Base-by-base conservation (phyloP, 2,113 vertebrate species). In the Rhinoderma darwinii region DNA sequence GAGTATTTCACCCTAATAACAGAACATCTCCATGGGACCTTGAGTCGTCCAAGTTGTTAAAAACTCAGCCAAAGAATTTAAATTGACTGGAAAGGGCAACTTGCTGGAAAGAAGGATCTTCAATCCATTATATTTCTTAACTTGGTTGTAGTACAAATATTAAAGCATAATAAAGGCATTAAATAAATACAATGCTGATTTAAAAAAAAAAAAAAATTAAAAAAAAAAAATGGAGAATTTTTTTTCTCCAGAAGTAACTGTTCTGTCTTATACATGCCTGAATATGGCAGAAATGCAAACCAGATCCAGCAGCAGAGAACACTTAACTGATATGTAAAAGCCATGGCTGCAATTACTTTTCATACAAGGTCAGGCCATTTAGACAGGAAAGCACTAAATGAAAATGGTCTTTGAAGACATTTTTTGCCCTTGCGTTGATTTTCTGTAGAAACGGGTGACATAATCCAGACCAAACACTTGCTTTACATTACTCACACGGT, bases 381-480 rank as follows among this genome's bases (percentile, higher is more conserved):
- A 32, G 43, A 32, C 25, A 50, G 35, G 17, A 78, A 78, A 78
- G 32, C 74, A 8, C 32, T 35, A 54, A 50, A 54, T 10, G 30
- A 78, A 37, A 54, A 14, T 11, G 32, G 9, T 4, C 27, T 50
- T 72, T 6, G 30, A 43, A 83, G 44, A 35, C 68, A 72, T 20
- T 41, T n/a, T 43, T 30, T 30, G 68, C 43, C 10, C 4, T 30
- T 25, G 47, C 41, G 47, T 54, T 56, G 6, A 61, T 61, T 41
- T 59, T 59, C 72, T 61, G 63, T 39, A 32, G 15, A 75, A 75
- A 59, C 27, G 51, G 41, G 32, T 59, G 44, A 74, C 74, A 75
- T 30, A 43, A 76, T 75, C 83, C 83, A 84, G 83, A 44, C 25
- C 54, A 74, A 84, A 59, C 51, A 74, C 68, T 81, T 81, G 78